Percentiles rank a stretch among this genome's conserved stretches.
Evolutionary conservation across 2,797 vertebrate species (phyloP).

Genomic region (Pipistrellus pipistrellus): DNA sequence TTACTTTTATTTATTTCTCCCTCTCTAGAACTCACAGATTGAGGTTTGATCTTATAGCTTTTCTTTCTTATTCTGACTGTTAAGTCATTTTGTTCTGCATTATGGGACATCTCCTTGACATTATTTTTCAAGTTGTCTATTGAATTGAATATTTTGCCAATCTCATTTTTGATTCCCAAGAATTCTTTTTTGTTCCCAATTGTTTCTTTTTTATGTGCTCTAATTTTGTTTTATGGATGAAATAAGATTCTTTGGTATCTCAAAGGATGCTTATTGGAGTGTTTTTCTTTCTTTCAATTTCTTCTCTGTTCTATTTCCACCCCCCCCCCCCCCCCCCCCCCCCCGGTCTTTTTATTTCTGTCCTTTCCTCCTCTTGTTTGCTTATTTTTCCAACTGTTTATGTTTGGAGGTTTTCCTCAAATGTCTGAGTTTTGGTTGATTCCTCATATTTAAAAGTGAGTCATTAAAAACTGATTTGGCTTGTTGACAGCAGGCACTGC

Average conservation of each 20-base stretch:
- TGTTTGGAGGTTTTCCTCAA: neutral
- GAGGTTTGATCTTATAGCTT: neutral
- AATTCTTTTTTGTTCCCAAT: slow-evolving; percentile 5
- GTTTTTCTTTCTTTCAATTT: neutral
- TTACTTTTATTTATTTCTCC: neutral
- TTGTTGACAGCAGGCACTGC: neutral
- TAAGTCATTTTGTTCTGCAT: neutral
- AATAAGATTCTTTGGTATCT: neutral
- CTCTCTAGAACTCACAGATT: neutral
- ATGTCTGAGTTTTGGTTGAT: neutral
- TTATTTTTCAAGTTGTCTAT: neutral
- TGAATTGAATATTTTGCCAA: slow-evolving; percentile 24
- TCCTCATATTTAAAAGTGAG: slow-evolving; percentile 37
- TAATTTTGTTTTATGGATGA: slow-evolving; percentile 5
- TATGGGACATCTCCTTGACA: neutral
- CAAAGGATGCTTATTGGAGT: neutral
- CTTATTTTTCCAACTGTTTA: neutral
- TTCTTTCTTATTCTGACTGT: neutral
- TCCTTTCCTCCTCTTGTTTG: neutral
- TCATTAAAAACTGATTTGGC: neutral
- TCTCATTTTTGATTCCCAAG: slow-evolving; percentile 18
- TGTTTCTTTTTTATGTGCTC: neutral
- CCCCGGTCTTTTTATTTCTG: neutral
- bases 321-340: no score
- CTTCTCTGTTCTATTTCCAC: neutral